Conservation (phyloP, 2,888 invertebrate genomes). For the Mellilla xanthometata region DNA sequence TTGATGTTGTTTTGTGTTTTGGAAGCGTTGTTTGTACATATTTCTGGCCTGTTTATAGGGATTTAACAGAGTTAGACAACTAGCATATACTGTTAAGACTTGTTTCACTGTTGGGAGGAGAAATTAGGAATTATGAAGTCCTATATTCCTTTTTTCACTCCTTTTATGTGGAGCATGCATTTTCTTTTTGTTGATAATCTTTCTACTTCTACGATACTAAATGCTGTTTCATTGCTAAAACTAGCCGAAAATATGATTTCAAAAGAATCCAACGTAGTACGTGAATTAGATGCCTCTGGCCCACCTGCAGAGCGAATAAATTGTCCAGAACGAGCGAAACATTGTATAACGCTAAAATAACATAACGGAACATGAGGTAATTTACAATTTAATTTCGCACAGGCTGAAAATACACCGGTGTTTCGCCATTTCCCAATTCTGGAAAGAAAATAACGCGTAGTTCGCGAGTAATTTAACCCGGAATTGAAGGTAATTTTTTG, state of each 20-base stretch:
- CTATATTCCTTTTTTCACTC: too few relatives aligned
- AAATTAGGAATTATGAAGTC: too few relatives aligned
- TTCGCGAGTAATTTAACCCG: constrained; percentile 18
- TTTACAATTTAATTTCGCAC: constrained; percentile 40
- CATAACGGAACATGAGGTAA: constrained; percentile 36
- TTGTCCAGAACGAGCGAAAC: constrained; percentile 39
- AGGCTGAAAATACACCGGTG: constrained; percentile 28
- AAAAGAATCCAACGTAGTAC: constrained; percentile 16
- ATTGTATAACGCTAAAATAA: constrained; percentile 41
- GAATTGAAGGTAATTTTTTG: constrained; percentile 14
- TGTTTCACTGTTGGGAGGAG: too few relatives aligned
- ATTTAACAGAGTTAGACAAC: too few relatives aligned
- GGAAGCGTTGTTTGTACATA: too few relatives aligned
- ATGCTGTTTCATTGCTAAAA: too few relatives aligned
- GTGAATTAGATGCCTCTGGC: constrained; percentile 29
- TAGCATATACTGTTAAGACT: too few relatives aligned
- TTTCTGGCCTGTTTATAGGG: too few relatives aligned
- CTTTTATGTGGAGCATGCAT: too few relatives aligned
- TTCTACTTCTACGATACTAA: too few relatives aligned
- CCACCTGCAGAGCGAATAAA: constrained; percentile 63
- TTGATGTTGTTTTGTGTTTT: neutral
- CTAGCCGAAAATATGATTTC: neutral
- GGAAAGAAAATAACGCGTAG: constrained; percentile 27
- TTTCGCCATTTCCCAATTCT: constrained; percentile 20
- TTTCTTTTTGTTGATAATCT: too few relatives aligned